Evolutionary conservation across 2,113 vertebrate species (phyloP).

Genomic region (Motacilla tschutschensis): DNA sequence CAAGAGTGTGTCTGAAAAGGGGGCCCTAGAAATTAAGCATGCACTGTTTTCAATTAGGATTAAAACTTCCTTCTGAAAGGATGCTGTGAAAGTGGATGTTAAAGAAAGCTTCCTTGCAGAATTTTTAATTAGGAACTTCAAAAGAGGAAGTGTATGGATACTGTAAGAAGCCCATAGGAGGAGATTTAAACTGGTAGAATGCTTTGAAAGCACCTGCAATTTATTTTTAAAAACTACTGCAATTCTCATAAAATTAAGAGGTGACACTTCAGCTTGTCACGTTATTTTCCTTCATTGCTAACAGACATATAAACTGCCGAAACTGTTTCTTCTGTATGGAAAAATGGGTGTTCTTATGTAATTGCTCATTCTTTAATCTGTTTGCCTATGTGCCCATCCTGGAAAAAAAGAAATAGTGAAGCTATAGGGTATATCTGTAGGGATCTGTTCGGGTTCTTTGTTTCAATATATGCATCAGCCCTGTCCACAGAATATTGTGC

Average conservation of each 20-base stretch:
- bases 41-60: neutral
- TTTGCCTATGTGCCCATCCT: neutral
- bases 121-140: neutral
- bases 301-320: neutral
- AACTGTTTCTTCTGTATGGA: neutral
- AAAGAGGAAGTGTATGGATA: neutral
- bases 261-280: neutral
- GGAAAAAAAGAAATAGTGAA: neutral
- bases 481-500: neutral
- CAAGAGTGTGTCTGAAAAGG: neutral
- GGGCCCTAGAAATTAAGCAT: neutral
- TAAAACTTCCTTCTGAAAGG: neutral
- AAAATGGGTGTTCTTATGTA: neutral
- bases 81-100: neutral
- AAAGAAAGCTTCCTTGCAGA: neutral
- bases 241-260: neutral
- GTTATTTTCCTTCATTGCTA: neutral
- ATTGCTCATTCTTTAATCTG: neutral
- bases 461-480: neutral
- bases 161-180: neutral
- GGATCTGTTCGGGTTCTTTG: neutral
- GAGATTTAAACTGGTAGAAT: neutral
- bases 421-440: neutral
- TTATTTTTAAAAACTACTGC: neutral
- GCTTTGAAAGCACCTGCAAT: neutral